Evolutionary conservation across 2,113 vertebrate species (phyloP).

Genomic region (Melanotaenia duboulayi): DNA sequence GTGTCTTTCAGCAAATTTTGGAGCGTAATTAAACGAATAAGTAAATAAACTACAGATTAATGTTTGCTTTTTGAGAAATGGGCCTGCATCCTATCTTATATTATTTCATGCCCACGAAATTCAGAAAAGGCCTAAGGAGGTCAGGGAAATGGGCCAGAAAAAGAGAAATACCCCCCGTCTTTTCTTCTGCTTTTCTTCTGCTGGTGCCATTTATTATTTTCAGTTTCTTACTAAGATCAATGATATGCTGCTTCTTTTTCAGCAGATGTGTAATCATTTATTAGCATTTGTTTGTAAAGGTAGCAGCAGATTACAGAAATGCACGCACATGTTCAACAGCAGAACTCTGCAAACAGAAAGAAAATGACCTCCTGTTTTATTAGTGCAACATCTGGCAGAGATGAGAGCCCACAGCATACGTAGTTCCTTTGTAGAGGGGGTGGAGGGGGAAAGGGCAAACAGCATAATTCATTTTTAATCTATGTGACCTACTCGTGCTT

Average conservation of each 20-base stretch:
- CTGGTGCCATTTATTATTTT: not conserved
- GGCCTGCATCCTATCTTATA: not conserved
- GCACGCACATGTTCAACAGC: constrained; percentile 10
- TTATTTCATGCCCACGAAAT: not conserved
- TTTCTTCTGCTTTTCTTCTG: constrained; percentile 3
- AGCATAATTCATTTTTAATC: constrained; percentile 46
- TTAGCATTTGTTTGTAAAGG: constrained; percentile 42
- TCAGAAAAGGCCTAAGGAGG: not conserved
- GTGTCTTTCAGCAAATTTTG: not conserved
- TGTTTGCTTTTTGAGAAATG: not conserved
- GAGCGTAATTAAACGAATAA: not conserved
- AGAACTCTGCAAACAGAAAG: constrained; percentile 18
- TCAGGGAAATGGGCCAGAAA: not conserved
- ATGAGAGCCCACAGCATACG: constrained; percentile 32
- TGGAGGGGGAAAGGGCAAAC: not conserved
- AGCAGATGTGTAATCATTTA: constrained; percentile 51
- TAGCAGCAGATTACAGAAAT: constrained; percentile 32
- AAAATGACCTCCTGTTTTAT: constrained; percentile 52
- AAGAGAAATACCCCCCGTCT: not conserved
- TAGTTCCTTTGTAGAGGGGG: not conserved
- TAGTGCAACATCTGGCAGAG: constrained; percentile 67
- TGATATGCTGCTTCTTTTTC: not conserved
- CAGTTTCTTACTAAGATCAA: constrained; percentile 12
- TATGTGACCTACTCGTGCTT: constrained; percentile 27
- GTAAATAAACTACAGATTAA: not conserved